phyloP scores from a whole-genome alignment of 2,113 vertebrate genomes.

The Oncorhynchus tshawytscha region DNA sequence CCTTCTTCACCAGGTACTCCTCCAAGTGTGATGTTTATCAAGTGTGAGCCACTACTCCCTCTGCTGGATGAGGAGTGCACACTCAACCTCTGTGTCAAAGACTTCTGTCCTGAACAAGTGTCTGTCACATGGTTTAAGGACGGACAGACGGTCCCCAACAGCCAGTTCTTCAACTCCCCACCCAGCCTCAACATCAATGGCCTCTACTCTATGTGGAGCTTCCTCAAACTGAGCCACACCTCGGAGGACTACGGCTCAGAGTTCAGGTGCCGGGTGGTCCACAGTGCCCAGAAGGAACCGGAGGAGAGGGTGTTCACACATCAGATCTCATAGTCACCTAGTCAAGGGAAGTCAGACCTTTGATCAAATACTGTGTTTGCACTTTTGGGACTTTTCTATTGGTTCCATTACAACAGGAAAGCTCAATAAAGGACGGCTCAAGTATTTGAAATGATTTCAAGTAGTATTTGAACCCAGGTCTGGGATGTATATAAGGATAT shows the following conservation, averaged over 20 bases:
- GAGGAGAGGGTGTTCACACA: constrained; percentile 48
- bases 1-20: constrained; percentile 47
- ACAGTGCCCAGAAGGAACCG: constrained; percentile 27
- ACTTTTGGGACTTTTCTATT: too few species aligned
- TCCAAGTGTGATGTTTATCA: constrained; percentile 60
- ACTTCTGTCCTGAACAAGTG: constrained; percentile 61
- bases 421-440: too few species aligned
- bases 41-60: constrained; percentile 52
- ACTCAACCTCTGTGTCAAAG: constrained; percentile 53
- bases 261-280: constrained; percentile 35
- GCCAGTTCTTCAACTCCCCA: constrained; percentile 46
- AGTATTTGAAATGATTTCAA: too few species aligned
- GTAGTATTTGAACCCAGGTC: too few species aligned
- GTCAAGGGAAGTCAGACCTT: too few species aligned
- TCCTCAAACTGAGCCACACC: constrained; percentile 49
- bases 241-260: background rate
- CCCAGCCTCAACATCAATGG: constrained; percentile 56
- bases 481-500: too few species aligned
- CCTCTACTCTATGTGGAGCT: constrained; percentile 60
- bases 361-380: too few species aligned
- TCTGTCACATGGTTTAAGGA: constrained; percentile 59
- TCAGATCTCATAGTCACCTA: constrained; percentile 61
- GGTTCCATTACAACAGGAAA: too few species aligned
- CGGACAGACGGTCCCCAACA: background rate
- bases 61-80: constrained; percentile 43